Base-by-base conservation (phyloP, 2,888 invertebrate genomes). In the Andrena flavipes region DNA sequence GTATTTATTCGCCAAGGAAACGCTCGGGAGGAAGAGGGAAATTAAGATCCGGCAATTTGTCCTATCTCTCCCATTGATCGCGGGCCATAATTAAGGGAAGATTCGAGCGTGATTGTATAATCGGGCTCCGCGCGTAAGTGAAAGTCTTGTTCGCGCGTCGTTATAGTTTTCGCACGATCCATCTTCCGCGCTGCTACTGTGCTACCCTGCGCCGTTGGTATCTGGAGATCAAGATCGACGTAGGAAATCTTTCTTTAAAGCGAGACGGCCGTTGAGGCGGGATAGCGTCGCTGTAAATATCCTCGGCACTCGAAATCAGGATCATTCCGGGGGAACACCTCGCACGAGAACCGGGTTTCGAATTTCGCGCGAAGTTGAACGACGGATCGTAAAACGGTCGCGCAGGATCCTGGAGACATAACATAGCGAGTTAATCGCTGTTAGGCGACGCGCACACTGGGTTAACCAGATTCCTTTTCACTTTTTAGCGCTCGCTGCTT, bases 331-430 rank as follows among this genome's bases (percentile, higher is more conserved):
- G 35, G 72, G 35, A 20, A 70, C 74, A 71, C 54, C 72, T 67
- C 42, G 63, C 56, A 35, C 42, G n/a, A 20, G 54, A 70, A 70
- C 51, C 59, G 16, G 23, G 79, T 76, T 76, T 84, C 82, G 71
- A 83, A 80, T 84, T 84, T 83, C 83, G 76, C 80, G 76, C 68
- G 74, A 26, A 56, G 59, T 78, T 30, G 56, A 64, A 42, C 68
- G 64, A 62, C 67, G 72, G 68, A 71, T 84, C 84, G 85, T 85
- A 85, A 85, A 85, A 84, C 60, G 76, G 64, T 67, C 79, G 74
- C 84, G 42, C 75, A 59, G 79, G 76, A 84, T 82, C 76, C 62
- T 65, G 74, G 76, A 85, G 84, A 85, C 85, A 82, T 76, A 84
- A 85, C 85, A 85, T 30, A 20, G 79, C 54, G 74, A 68, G 78